phyloP scores from a whole-genome alignment of 2,797 vertebrate genomes.

The Threskiornis aethiopicus region DNA sequence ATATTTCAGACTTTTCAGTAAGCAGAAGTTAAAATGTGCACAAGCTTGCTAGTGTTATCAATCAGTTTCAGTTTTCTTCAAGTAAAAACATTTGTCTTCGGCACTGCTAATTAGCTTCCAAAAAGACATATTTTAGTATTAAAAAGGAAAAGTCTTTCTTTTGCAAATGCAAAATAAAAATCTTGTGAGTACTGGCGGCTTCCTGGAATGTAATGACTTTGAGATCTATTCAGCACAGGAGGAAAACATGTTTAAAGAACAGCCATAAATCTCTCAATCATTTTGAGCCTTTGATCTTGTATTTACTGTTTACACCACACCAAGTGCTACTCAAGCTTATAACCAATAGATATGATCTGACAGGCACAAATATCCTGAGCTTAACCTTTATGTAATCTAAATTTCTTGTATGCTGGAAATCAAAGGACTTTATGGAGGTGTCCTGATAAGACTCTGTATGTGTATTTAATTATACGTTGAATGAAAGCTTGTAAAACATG shows the following conservation, averaged over 20 bases:
- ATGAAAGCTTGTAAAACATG: background rate
- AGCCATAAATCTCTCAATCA: background rate
- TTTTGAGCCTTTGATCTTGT: background rate
- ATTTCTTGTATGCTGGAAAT: background rate
- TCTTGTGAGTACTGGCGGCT: background rate
- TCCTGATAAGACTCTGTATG: background rate
- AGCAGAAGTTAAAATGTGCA: background rate
- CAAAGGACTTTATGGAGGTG: background rate
- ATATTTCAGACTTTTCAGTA: background rate
- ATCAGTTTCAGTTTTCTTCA: background rate
- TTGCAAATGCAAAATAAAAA: background rate
- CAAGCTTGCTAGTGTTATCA: background rate
- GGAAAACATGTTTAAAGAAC: background rate
- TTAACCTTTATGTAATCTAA: background rate
- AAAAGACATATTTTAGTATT: background rate
- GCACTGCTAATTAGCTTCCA: background rate
- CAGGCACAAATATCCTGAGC: background rate
- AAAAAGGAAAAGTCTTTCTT: background rate
- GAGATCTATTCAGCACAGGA: background rate
- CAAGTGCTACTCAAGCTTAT: background rate
- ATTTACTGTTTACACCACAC: background rate
- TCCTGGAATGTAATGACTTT: background rate
- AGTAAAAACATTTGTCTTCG: background rate
- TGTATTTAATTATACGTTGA: background rate
- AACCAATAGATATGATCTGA: background rate